Evolutionary conservation across 2,888 invertebrate species (phyloP).

Genomic region (Hypercompe scribonia): DNA sequence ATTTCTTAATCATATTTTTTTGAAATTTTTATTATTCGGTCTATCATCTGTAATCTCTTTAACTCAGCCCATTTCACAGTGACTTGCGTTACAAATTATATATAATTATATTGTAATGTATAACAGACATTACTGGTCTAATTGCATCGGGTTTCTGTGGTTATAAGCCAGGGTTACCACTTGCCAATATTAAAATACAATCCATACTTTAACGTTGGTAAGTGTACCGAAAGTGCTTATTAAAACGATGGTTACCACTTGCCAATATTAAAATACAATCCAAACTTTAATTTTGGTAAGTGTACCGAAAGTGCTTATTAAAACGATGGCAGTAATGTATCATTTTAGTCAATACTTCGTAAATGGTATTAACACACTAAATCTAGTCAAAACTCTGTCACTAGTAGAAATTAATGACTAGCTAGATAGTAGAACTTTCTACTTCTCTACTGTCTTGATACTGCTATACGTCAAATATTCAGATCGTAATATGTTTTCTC

Average conservation of each 20-base stretch:
- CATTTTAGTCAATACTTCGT: not conserved
- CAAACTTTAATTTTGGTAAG: too few species aligned
- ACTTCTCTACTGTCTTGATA: too few species aligned
- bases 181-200: not conserved
- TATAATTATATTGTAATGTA: conserved; percentile 42
- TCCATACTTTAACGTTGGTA: not conserved
- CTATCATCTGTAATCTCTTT: conserved; percentile 13
- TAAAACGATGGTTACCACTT: too few species aligned
- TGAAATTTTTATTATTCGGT: conserved; percentile 1
- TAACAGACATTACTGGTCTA: conserved; percentile 46
- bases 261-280: not conserved
- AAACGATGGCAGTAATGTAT: too few species aligned
- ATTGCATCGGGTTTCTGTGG: conserved; percentile 43
- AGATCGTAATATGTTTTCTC: too few species aligned
- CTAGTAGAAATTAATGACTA: not conserved
- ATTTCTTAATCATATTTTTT: not conserved
- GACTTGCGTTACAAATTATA: conserved; percentile 30
- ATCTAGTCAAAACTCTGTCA: not conserved
- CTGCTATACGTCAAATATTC: too few species aligned
- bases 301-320: too few species aligned
- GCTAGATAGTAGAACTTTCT: too few species aligned
- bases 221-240: too few species aligned
- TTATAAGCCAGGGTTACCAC: conserved; percentile 20
- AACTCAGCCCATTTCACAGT: conserved; percentile 35
- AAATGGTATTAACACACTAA: not conserved